These are phyloP conservation scores for Caretta caretta DNA, from an alignment of 2,113 vertebrate genomes.

Conservation along the genomic window DNA sequence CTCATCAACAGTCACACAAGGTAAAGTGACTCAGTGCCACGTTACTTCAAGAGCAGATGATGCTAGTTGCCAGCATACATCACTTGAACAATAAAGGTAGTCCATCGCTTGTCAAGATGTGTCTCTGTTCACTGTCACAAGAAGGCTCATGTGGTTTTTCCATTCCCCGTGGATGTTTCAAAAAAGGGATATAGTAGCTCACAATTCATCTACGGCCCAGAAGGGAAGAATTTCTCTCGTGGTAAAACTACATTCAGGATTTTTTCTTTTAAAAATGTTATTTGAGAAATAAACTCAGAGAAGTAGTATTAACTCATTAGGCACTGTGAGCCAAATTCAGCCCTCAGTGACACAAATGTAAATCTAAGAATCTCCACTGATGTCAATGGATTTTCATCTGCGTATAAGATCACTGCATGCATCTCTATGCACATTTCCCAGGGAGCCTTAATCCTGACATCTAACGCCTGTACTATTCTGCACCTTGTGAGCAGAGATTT, in stretches of 20 bases:
- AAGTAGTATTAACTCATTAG: neutral
- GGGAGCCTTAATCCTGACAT: neutral
- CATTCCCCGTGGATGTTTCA: neutral
- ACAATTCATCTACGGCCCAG: neutral
- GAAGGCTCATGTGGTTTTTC: conserved; percentile 6
- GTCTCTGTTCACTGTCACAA: conserved; percentile 25
- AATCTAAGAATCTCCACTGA: neutral
- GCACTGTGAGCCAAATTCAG: neutral
- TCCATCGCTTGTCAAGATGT: neutral
- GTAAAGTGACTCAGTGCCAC: conserved; percentile 13
- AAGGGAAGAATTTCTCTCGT: neutral
- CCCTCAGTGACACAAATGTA: neutral
- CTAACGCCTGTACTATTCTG: neutral
- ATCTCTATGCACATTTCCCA: neutral
- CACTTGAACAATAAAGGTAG: neutral
- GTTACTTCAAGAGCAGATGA: neutral
- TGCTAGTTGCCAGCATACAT: neutral
- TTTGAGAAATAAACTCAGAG: neutral
- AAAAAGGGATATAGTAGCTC: neutral
- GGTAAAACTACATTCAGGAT: neutral
- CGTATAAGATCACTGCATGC: neutral
- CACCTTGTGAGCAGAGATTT: neutral
- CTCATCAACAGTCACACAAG: accelerated
- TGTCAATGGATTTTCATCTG: neutral
- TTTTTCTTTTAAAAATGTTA: conserved; percentile 1